Conservation (phyloP, 1,140 invertebrate genomes). For the Sminthurinus signatus region DNA sequence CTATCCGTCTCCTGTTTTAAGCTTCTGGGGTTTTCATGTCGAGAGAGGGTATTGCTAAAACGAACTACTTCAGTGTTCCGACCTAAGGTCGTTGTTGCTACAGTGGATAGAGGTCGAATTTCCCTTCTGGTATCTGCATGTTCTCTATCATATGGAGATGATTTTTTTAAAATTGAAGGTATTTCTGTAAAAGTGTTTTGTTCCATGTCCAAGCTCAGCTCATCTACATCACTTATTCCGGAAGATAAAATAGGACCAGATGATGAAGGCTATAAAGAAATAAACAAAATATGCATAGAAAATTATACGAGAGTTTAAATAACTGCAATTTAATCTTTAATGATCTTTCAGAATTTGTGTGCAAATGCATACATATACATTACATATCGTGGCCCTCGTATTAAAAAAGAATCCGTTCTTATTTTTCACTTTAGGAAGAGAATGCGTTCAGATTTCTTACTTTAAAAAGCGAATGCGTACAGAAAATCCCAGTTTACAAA, state of each 20-base stretch:
- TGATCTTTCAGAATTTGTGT: too few species aligned
- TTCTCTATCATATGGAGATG: conserved; percentile 17
- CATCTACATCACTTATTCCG: conserved; percentile 39
- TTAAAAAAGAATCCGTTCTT: too few species aligned
- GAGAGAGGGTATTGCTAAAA: conserved; percentile 33
- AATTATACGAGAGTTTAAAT: too few species aligned
- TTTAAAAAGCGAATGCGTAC: too few species aligned
- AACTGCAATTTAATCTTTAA: too few species aligned
- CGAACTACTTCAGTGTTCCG: conserved; percentile 32
- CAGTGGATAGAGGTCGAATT: conserved; percentile 8
- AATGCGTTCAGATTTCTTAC: too few species aligned
- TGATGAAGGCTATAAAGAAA: conserved; percentile 13
- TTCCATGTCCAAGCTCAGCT: conserved; percentile 35
- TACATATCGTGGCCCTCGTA: background rate
- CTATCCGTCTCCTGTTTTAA: conserved; percentile 26
- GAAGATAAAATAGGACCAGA: conserved; percentile 23
- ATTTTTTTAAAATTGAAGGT: conserved; percentile 28
- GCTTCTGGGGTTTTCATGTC: conserved; percentile 32
- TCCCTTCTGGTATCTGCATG: background rate
- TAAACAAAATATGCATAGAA: background rate
- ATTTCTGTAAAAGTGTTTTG: conserved; percentile 31
- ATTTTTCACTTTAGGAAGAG: too few species aligned
- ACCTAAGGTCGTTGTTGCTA: conserved; percentile 24
- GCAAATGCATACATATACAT: conserved; percentile 8
- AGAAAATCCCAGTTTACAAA: too few species aligned